These are phyloP conservation scores for Vanessa tameamea DNA, from an alignment of 1,140 invertebrate species.

Conservation along the genomic window DNA sequence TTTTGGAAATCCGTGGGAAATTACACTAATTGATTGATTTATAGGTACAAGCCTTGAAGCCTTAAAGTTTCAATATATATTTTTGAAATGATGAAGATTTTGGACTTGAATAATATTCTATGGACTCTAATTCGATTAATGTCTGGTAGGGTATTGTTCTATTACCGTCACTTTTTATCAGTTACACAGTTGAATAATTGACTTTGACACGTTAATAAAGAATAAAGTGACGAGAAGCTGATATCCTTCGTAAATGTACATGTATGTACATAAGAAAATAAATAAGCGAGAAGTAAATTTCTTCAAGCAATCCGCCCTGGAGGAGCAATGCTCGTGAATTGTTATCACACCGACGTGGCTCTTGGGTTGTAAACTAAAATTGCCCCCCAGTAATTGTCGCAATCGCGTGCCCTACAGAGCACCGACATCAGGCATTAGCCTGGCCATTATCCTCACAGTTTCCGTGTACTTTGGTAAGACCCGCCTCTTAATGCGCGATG, in stretches of 20 bases:
- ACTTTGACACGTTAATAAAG: too few species aligned
- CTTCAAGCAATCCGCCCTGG: constrained; percentile 2
- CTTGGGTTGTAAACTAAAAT: constrained; percentile 5
- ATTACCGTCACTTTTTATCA: too few species aligned
- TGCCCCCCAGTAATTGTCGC: constrained; percentile 2
- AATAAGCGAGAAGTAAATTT: background rate
- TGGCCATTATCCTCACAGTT: constrained; percentile 7
- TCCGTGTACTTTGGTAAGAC: background rate
- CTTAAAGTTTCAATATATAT: too few species aligned
- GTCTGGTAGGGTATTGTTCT: too few species aligned
- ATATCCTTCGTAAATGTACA: background rate
- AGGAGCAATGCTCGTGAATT: constrained; percentile 3
- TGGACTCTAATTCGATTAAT: too few species aligned
- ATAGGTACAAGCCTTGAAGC: background rate
- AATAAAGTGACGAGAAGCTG: too few species aligned
- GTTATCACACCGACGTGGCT: background rate
- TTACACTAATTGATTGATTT: constrained; percentile 11
- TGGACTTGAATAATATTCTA: too few species aligned
- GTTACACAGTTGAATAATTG: too few species aligned
- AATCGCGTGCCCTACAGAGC: constrained; percentile 8
- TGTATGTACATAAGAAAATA: background rate
- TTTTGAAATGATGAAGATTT: too few species aligned
- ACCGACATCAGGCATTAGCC: constrained; percentile 1
- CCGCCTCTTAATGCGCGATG: background rate
- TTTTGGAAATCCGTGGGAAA: constrained; percentile 10